Percentiles rank a stretch among this genome's conserved stretches.
These are phyloP conservation scores for Danio jaintianensis DNA, from an alignment of 2,797 vertebrate species.

Conservation along the genomic window DNA sequence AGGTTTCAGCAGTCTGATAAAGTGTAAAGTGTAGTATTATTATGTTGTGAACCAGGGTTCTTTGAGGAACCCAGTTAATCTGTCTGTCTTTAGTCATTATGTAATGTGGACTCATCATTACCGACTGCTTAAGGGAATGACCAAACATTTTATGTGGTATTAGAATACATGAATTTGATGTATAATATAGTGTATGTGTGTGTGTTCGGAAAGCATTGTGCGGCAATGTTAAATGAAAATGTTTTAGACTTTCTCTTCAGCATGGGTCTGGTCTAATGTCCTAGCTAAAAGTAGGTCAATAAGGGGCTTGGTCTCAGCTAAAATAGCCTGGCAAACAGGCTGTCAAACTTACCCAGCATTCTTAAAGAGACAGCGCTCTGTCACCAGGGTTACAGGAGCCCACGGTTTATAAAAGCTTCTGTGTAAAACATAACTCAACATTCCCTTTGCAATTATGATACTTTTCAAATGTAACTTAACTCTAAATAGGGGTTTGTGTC, in stretches of 20 bases:
- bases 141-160: constrained; percentile 32
- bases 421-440: constrained; percentile 14
- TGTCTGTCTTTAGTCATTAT: constrained; percentile 12
- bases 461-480: constrained; percentile 18
- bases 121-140: constrained; percentile 38
- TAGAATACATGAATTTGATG: constrained; percentile 22
- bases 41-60: constrained; percentile 55
- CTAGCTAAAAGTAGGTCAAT: constrained; percentile 52
- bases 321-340: constrained; percentile 52
- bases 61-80: constrained; percentile 45
- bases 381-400: constrained; percentile 28
- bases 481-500: neutral
- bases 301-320: constrained; percentile 42
- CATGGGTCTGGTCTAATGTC: constrained; percentile 30
- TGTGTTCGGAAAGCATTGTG: constrained; percentile 7
- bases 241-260: neutral
- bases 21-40: constrained; percentile 30
- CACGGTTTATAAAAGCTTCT: constrained; percentile 25
- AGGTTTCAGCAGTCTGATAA: constrained; percentile 14
- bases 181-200: constrained; percentile 12
- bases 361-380: constrained; percentile 48
- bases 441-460: neutral
- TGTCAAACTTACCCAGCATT: constrained; percentile 33
- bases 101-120: constrained; percentile 20
- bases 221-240: constrained; percentile 1